A percentile compares a stretch with the other conserved stretches of the same genome.
These are phyloP conservation scores for Labroides dimidiatus DNA, from an alignment of 2,797 vertebrate genomes.

Conservation along the genomic window DNA sequence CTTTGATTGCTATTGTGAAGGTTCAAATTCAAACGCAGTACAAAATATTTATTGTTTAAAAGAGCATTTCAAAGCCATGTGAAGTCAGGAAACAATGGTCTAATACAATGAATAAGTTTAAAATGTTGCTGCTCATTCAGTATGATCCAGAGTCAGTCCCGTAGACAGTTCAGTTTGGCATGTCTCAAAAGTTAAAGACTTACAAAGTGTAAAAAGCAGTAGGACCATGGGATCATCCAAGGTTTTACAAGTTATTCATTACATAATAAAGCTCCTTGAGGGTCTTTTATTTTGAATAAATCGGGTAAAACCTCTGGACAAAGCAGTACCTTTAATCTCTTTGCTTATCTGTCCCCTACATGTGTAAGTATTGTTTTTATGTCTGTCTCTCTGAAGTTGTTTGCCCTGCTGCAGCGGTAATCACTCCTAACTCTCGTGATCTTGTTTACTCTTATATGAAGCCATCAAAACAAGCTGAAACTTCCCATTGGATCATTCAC, in stretches of 20 bases:
- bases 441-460: too few species aligned
- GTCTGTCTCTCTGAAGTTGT: too few species aligned
- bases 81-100: neutral
- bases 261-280: neutral
- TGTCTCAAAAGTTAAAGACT: neutral
- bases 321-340: too few species aligned
- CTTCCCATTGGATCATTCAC: too few species aligned
- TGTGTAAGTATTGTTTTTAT: too few species aligned
- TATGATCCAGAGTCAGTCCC: neutral
- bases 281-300: too few species aligned
- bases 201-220: neutral
- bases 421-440: too few species aligned
- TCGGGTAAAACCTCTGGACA: too few species aligned
- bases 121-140: neutral
- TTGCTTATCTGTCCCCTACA: too few species aligned
- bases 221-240: neutral
- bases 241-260: neutral
- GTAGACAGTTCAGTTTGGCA: neutral
- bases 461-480: neutral
- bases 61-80: neutral
- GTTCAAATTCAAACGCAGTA: neutral
- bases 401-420: too few species aligned
- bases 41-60: neutral
- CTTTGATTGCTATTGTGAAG: too few species aligned
- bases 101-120: too few species aligned